A percentile compares a stretch with the other conserved stretches of the same genome.
Conservation (phyloP, 2,113 vertebrate species). For the Gallinago undulata region DNA sequence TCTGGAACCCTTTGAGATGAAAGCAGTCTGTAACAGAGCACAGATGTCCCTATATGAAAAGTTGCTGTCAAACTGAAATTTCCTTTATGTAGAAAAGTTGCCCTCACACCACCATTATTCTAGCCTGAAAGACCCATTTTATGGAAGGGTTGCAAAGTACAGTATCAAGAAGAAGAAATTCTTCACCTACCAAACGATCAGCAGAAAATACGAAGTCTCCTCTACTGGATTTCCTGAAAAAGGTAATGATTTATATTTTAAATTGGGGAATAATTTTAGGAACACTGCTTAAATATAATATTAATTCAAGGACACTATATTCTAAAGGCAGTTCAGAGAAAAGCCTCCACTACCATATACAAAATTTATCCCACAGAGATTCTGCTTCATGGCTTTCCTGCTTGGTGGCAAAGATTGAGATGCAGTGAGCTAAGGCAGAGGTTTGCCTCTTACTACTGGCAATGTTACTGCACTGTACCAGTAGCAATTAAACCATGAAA, state of each 20-base stretch:
- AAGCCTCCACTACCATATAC: background rate
- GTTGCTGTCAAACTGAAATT: background rate
- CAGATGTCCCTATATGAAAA: background rate
- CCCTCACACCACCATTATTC: background rate
- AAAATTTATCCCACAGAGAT: background rate
- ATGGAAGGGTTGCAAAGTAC: background rate
- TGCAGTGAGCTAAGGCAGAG: background rate
- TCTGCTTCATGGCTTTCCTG: background rate
- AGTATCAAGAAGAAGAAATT: conserved; percentile 34
- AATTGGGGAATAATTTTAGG: background rate
- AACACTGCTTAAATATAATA: background rate
- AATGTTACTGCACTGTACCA: background rate
- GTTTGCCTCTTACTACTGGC: background rate
- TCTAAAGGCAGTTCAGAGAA: background rate
- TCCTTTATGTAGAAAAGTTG: background rate
- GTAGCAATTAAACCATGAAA: background rate
- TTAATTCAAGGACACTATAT: background rate
- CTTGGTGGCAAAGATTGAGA: background rate
- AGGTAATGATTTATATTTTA: background rate
- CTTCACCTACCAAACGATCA: conserved; percentile 89
- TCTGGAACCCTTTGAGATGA: background rate
- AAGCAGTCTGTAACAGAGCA: background rate
- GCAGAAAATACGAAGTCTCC: conserved; percentile 98
- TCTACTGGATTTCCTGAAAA: conserved; percentile 92
- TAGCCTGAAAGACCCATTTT: background rate